Evolutionary conservation across 2,113 vertebrate species (phyloP).

Genomic region (Rhinolophus ferrumequinum): DNA sequence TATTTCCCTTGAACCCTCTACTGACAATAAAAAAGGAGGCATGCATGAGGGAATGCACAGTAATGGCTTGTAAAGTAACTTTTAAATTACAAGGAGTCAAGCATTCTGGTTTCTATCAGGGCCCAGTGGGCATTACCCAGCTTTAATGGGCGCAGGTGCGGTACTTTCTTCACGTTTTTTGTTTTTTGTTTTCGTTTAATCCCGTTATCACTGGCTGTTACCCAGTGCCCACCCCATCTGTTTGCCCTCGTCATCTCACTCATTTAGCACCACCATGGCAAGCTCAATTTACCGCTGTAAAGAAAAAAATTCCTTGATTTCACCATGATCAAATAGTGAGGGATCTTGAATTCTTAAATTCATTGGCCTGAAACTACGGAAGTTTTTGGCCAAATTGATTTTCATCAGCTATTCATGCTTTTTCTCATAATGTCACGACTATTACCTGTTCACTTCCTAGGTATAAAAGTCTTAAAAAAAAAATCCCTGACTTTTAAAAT

Average conservation of each 20-base stretch:
- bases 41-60: slow-evolving; percentile 67
- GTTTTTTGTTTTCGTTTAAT: slow-evolving; percentile 67
- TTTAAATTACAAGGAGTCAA: slow-evolving; percentile 75
- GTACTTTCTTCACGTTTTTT: slow-evolving; percentile 70
- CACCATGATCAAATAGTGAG: background rate
- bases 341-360: background rate
- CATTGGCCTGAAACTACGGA: background rate
- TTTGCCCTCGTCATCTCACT: background rate
- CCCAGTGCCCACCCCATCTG: background rate
- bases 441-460: background rate
- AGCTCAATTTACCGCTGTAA: background rate
- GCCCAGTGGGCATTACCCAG: slow-evolving; percentile 55
- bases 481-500: background rate
- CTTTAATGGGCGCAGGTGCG: slow-evolving; percentile 76
- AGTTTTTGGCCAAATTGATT: background rate
- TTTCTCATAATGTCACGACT: background rate
- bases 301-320: background rate
- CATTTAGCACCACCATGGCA: background rate
- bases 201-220: slow-evolving; percentile 61
- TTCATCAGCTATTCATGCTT: slow-evolving; percentile 16
- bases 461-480: background rate
- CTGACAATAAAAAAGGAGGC: slow-evolving; percentile 74
- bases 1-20: slow-evolving; percentile 16
- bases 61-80: slow-evolving; percentile 82
- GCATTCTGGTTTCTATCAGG: slow-evolving; percentile 73